Percentiles rank a stretch among this genome's conserved stretches.
Evolutionary conservation across 64 coral and sea anemone species (phyloP).

Genomic region (Montipora sp.): DNA sequence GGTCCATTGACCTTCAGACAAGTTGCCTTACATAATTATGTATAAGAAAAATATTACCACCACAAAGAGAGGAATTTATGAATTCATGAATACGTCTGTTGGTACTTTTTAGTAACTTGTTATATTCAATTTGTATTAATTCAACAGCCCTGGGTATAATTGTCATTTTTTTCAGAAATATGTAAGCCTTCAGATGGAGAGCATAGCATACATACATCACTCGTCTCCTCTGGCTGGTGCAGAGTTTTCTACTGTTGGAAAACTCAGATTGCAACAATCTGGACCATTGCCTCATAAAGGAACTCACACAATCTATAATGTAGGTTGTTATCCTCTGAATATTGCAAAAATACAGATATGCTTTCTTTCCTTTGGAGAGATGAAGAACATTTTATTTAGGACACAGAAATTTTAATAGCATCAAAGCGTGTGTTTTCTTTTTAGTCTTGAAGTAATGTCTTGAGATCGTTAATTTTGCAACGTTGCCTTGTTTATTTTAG

Average conservation of each 20-base stretch:
- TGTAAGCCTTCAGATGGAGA: slow-evolving; percentile 92
- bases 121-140: too few species aligned
- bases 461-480: neutral
- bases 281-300: slow-evolving; percentile 84
- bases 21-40: too few species aligned
- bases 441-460: neutral
- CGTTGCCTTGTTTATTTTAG: slow-evolving; percentile 22
- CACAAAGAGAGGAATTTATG: too few species aligned
- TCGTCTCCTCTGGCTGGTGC: slow-evolving; percentile 88
- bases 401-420: too few species aligned
- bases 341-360: neutral
- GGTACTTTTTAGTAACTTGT: too few species aligned
- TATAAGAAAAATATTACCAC: too few species aligned
- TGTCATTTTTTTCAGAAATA: slow-evolving; percentile 67
- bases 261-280: slow-evolving; percentile 80
- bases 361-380: neutral
- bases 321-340: slow-evolving; percentile 25
- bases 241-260: slow-evolving; percentile 87
- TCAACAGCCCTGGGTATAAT: neutral
- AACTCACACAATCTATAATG: slow-evolving; percentile 82
- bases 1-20: too few species aligned
- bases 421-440: neutral
- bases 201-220: slow-evolving; percentile 82
- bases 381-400: too few species aligned
- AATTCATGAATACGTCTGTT: too few species aligned